Base-by-base conservation (phyloP, 2,888 invertebrate species). In the Andrena haemorrhoa region DNA sequence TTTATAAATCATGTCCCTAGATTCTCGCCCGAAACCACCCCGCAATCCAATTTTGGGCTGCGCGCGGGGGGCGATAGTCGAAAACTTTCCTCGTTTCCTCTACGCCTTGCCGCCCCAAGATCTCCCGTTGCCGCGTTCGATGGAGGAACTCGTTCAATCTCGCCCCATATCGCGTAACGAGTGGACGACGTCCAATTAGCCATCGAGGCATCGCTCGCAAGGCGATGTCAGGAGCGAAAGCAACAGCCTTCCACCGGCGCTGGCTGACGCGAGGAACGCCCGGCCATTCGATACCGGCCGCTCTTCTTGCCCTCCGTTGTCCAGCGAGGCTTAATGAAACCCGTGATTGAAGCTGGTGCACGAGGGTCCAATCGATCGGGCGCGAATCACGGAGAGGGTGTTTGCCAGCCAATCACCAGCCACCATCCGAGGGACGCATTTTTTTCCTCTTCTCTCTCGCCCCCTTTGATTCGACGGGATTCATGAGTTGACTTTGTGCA, bases 251-350 rank as follows among this genome's bases (percentile, higher is more conserved):
- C 33, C 53, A 75, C 60, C 23, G 56, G 56, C 7, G 23, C 33
- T 29, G 53, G 35, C 76, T 63, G 74, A 83, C 70, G 74, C 65
- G 74, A 70, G 69, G 64, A 86, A 76, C 72, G 75, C 53, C 53
- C 76, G 80, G 75, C 60, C 68, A 75, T 88, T 86, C 75, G 84
- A 86, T 72, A 49, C 26, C 49, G 70, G 70, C 5, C 41, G 41
- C 41, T 41, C 41, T 66, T 47, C 64, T 71, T 72, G 63, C 75
- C 83, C 80, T 82, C 51, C 65, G 63, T 82, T 75, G 83, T 85
- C 83, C 87, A 74, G 79, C 68, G 66, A 64, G 80, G 89, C 90
- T 89, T 92, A 91, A 92, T 92, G 91, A 92, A 92, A 91, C 91
- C 88, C 87, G 90, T 91, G 91, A 91, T 92, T 91, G 91, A 89